Percentiles rank a stretch among this genome's conserved stretches.
Evolutionary conservation across 2,888 invertebrate species (phyloP).

Genomic region (Ophion ellenae): DNA sequence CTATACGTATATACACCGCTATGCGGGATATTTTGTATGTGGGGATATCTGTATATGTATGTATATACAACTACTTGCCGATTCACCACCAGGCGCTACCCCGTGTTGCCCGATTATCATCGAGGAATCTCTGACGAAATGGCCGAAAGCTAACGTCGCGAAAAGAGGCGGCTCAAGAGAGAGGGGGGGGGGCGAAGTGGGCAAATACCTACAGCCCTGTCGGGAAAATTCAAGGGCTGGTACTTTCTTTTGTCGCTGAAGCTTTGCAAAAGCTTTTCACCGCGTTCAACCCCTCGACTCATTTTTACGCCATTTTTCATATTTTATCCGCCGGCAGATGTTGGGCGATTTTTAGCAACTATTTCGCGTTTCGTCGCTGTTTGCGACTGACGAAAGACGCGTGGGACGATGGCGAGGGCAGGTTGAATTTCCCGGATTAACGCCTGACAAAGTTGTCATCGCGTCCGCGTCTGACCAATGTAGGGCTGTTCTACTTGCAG

Average conservation of each 20-base stretch:
- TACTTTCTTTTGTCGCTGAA: slow-evolving; percentile 27
- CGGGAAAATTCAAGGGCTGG: slow-evolving; percentile 4
- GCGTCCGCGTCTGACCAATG: too few species aligned
- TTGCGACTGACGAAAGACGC: neutral
- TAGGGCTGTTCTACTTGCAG: too few species aligned
- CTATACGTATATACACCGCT: slow-evolving; percentile 36
- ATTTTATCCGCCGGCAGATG: neutral
- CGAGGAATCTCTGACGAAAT: slow-evolving; percentile 78
- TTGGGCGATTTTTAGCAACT: neutral
- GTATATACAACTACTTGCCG: slow-evolving; percentile 69
- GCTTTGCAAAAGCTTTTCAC: slow-evolving; percentile 2
- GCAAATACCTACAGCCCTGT: slow-evolving; percentile 35
- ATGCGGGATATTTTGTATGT: slow-evolving; percentile 13
- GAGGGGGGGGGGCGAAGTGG: slow-evolving; percentile 58
- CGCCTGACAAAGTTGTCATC: too few species aligned
- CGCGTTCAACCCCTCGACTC: neutral
- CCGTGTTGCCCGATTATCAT: slow-evolving; percentile 80
- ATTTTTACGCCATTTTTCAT: neutral
- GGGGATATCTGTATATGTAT: slow-evolving; percentile 24
- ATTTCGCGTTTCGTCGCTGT: neutral
- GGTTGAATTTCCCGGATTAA: too few species aligned
- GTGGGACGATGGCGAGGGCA: too few species aligned
- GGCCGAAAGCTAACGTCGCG: slow-evolving; percentile 72
- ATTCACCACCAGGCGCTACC: slow-evolving; percentile 76
- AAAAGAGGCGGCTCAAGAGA: slow-evolving; percentile 52